Evolutionary conservation across 2,113 vertebrate genomes (phyloP), one percentile per base, ranked within the genome.

Genomic region (Tichodroma muraria): DNA sequence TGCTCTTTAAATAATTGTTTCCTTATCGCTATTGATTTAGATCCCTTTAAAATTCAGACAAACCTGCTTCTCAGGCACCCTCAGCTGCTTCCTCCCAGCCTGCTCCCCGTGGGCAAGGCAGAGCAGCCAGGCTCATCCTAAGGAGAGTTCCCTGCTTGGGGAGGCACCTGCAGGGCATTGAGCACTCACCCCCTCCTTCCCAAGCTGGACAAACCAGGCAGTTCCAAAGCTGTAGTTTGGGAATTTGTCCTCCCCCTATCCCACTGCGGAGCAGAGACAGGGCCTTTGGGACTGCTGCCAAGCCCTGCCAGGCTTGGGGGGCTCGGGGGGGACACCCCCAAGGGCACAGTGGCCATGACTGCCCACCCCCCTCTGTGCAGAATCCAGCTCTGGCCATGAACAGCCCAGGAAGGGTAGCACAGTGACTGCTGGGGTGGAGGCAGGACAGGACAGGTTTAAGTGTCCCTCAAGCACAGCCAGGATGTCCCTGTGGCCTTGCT

Each of bases 1-100:
- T 97, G 95, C 95, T 96, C 96, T 95, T 93, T 83, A 95, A 97
- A 95, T 97, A 96, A 97, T 96, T 83, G 88, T 94, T 97, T 95
- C 95, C 96, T 96, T 97, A 96, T 96, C 88, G 2, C 71, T 95
- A 89, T 95, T 96, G 85, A 85, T 95, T 93, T 52, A 95, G 89
- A 97, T 91, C 91, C 85, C 85, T 95, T 95, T 96, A 95, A 95
- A 91, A 95, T 88, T 95, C 91, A 59, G 96, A 94, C 93, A 96
- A 97, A 97, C 95, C 96, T 96, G 95, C 88, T 97, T 75, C 95
- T 94, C 94, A 88, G 85, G 95, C 95, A 93, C 70, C n/a, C 8
- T 63, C 70, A 50, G 59, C 92, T 3, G 66, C 71, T 89, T 61
- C 89, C 96, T 93, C 75, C 91, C 93, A 44, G 54, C 80, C 85